Conservation (phyloP, 2,113 vertebrate genomes). For the Dendrocopos noguchii region DNA sequence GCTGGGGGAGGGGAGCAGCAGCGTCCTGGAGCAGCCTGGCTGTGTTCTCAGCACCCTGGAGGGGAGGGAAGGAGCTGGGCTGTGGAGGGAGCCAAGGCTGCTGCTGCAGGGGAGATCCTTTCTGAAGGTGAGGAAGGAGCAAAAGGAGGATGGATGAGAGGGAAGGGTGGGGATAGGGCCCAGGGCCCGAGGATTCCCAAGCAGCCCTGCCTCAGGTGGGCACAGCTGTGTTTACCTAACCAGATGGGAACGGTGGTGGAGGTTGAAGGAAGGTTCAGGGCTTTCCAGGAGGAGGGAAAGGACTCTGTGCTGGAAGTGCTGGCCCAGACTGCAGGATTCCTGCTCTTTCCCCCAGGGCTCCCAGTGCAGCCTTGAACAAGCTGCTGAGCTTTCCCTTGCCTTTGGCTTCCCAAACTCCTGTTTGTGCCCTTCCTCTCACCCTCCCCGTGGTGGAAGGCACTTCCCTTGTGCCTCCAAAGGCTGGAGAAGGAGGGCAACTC, state of each 20-base stretch:
- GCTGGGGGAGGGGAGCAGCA: neutral
- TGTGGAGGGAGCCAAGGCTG: neutral
- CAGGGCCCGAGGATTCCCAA: slow-evolving; percentile 15
- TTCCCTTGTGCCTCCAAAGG: neutral
- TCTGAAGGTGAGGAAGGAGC: neutral
- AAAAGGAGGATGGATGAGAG: neutral
- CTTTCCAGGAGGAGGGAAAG: neutral
- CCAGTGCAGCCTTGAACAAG: neutral
- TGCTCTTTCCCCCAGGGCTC: neutral
- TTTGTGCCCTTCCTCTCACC: neutral
- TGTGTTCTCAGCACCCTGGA: neutral
- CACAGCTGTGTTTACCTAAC: neutral
- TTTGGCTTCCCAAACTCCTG: neutral
- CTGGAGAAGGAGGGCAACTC: neutral
- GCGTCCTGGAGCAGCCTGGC: neutral
- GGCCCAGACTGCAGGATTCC: neutral
- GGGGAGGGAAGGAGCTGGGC: neutral
- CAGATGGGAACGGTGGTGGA: neutral
- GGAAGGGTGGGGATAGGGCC: neutral
- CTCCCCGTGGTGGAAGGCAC: neutral
- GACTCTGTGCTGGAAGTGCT: neutral
- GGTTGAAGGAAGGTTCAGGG: neutral
- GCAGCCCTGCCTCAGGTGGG: neutral
- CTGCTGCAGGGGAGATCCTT: slow-evolving; percentile 5
- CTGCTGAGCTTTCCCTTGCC: neutral